Evolutionary conservation across 1,140 invertebrate genomes (phyloP), one percentile per base, ranked within the genome.

Genomic region (Grapholita molesta): DNA sequence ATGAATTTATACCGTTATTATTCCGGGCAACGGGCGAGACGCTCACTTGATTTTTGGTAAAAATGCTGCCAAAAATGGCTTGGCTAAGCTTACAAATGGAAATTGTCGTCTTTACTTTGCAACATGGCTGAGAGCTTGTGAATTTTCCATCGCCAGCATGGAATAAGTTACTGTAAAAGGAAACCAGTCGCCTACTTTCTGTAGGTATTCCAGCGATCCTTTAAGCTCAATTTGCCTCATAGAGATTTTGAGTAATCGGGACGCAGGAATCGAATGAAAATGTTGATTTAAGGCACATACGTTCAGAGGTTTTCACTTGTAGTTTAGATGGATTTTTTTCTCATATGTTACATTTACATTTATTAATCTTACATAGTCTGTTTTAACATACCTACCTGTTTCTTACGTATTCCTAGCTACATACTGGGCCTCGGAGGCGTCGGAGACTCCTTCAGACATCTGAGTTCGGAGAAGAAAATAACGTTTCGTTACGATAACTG

Each of bases 141-240:
- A 28, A 61, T 61, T 61, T 61, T 61, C 55, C 7, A 61, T 15
- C n/a, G 24, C 11, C n/a, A 12, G 53, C 55, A 28, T 61, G 25
- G 24, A 28, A 28, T 61, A 61, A 61, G 55, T 61, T 61, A 30
- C 28, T 2, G n/a, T 61, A 32, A 28, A 57, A 18, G 55, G 25
- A 61, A 61, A 28, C 55, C 55, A 30, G 48, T 48, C 64, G 76
- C 71, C 74, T 75, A 75, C 68, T 78, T 67, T 72, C 75, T 77
- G 77, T 70, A 61, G 68, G 76, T 82, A 81, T 82, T 78, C 70
- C 79, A 78, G 73, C 75, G 76, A 84, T 74, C 76, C 78, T 80
- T 82, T 82, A 81, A 83, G 82, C 77, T 83, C 79, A 83, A 84
- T 84, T 84, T 84, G 75, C 72, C 83, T 79, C 75, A 77, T 77